These are phyloP conservation scores for Lasaia peninsularis DNA, from an alignment of 1,140 invertebrate species.

Conservation along the genomic window DNA sequence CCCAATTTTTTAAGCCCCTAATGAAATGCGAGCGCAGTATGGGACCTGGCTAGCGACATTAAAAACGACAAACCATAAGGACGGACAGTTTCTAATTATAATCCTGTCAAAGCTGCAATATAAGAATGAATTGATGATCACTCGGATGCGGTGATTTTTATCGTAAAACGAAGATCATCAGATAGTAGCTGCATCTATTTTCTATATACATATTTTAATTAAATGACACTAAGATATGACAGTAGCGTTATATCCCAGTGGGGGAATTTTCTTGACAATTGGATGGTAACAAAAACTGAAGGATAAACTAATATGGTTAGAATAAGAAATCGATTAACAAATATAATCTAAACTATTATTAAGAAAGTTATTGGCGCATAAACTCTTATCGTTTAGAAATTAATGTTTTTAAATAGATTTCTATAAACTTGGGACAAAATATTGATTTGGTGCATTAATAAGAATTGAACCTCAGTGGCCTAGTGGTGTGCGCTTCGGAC, in stretches of 20 bases:
- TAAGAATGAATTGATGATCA: slow-evolving; percentile 73
- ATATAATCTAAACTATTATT: too few relatives aligned
- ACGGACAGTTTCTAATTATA: slow-evolving; percentile 76
- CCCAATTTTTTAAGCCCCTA: slow-evolving; percentile 70
- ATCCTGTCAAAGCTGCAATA: slow-evolving; percentile 72
- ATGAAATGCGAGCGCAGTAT: slow-evolving; percentile 76
- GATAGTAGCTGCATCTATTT: slow-evolving; percentile 45
- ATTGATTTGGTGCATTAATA: too few relatives aligned
- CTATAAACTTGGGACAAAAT: too few relatives aligned
- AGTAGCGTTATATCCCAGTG: slow-evolving; percentile 1
- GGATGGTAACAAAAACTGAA: too few relatives aligned
- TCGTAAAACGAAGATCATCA: slow-evolving; percentile 49
- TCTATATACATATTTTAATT: slow-evolving; percentile 9
- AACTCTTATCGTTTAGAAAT: too few relatives aligned
- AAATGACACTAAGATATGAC: background rate
- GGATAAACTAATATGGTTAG: too few relatives aligned
- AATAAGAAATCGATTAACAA: too few relatives aligned
- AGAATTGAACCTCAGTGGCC: too few relatives aligned
- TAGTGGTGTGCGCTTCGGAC: too few relatives aligned
- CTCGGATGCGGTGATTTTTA: slow-evolving; percentile 59
- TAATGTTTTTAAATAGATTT: too few relatives aligned
- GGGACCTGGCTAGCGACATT: slow-evolving; percentile 72
- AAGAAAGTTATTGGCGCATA: too few relatives aligned
- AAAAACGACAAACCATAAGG: slow-evolving; percentile 71
- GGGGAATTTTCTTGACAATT: background rate